Evolutionary conservation across 2,113 vertebrate species (phyloP).

Genomic region (pig (Sus scrofa)): DNA sequence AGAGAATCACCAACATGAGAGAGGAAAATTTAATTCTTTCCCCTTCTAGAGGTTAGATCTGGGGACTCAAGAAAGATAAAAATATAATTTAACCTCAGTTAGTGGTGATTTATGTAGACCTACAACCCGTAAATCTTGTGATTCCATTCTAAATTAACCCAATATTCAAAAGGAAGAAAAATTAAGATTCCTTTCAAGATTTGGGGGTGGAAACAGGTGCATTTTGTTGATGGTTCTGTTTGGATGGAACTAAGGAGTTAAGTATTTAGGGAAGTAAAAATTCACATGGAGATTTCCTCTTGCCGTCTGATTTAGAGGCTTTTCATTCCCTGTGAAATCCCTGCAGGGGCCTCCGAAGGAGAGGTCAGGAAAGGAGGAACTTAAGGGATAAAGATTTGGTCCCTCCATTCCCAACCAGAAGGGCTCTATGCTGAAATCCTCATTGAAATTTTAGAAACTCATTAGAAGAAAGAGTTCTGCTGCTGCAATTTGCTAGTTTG

Average conservation of each 20-base stretch:
- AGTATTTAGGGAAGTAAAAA: slow-evolving; percentile 49
- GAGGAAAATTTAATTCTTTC: background rate
- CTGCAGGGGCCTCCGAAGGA: background rate
- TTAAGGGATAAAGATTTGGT: background rate
- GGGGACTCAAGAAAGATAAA: slow-evolving; percentile 28
- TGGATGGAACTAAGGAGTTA: background rate
- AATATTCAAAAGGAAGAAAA: background rate
- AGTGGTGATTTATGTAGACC: background rate
- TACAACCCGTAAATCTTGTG: background rate
- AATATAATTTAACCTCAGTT: background rate
- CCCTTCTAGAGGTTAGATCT: background rate
- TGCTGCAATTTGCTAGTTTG: background rate
- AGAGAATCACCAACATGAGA: background rate
- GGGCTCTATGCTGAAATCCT: background rate
- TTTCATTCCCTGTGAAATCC: slow-evolving; percentile 17
- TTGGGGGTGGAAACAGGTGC: background rate
- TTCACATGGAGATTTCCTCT: slow-evolving; percentile 4
- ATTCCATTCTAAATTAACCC: slow-evolving; percentile 44
- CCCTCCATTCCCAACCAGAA: background rate
- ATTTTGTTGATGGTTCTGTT: slow-evolving; percentile 14
- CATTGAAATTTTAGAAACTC: slow-evolving; percentile 52
- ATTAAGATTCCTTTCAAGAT: slow-evolving; percentile 7
- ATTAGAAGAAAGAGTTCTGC: slow-evolving; percentile 6
- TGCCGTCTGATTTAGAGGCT: slow-evolving; percentile 19
- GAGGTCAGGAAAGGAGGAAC: background rate